Evolutionary conservation across 2,888 invertebrate genomes (phyloP), one percentile per base, ranked within the genome.

Genomic region (Drosophila borealis): DNA sequence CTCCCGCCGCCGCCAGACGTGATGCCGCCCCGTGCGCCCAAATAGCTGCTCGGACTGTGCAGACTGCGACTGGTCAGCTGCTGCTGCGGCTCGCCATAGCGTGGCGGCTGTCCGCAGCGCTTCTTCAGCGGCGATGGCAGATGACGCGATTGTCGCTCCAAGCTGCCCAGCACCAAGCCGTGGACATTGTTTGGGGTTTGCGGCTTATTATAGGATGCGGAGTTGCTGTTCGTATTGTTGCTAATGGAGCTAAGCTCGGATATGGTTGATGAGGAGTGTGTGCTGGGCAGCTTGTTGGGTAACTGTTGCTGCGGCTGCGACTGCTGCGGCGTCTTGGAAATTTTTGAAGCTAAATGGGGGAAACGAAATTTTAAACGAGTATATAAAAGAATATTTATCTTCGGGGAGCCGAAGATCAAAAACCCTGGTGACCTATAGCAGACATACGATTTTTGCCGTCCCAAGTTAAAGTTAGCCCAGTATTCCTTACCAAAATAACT

Each of bases 51-150:
- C 0, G 93, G 92, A 71, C 92, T 92, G 64, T 91, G 89, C 2
- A 91, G 78, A 55, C 81, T 90, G 4, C 88, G 81, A 55, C 72
- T 73, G 14, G 62, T 59, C 33, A 41, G 4, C 17, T 17, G 41
- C 41, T 74, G 73, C 14, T 70, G 74, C n/a, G 57, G 59, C 9
- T 82, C 88, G 2, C 85, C 88, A 61, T 87, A 88, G 0, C 89
- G 84, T 1, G 70, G 76, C 10, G 82, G 88, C 37, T 83, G 81
- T 9, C 81, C 89, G 4, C 74, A 69, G 9, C 89, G 88, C 55
- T 90, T 91, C 63, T 91, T 92, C 19, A 92, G 71, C 4, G 92
- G 92, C 19, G 92, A 92, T 2, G 92, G 86, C 19, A 92, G 76
- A 66, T 92, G 92, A 19, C 92, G 91, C 36, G 89, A 90, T 53